Conservation (phyloP, 2,113 vertebrate genomes). For the Synchiropus splendidus region DNA sequence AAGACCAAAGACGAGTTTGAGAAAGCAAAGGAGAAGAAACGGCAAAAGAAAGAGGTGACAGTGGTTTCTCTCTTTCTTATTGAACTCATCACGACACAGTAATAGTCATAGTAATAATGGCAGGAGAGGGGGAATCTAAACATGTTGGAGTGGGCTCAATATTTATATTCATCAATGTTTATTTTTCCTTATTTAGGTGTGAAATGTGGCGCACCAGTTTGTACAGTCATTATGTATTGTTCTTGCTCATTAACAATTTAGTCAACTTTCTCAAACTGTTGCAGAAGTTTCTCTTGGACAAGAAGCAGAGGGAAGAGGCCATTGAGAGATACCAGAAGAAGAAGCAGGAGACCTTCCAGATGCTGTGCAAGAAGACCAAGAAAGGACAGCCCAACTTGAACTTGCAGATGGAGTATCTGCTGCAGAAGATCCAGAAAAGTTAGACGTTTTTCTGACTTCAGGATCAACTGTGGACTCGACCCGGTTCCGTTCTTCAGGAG, state of each 20-base stretch:
- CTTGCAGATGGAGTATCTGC: conserved; percentile 88
- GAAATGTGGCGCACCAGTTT: no score
- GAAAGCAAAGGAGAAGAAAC: conserved; percentile 63
- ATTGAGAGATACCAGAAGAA: conserved; percentile 79
- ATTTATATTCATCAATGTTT: no score
- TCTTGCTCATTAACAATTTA: no score
- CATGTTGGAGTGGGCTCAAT: no score
- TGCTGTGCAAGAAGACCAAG: conserved; percentile 86
- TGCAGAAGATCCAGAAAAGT: conserved; percentile 82
- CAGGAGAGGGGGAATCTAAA: no score
- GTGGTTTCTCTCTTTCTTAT: no score
- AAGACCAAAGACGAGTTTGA: conserved; percentile 87
- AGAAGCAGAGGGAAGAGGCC: conserved; percentile 77
- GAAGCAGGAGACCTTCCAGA: conserved; percentile 81
- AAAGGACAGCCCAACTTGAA: conserved; percentile 96
- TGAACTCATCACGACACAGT: no score
- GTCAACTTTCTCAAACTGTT: neutral
- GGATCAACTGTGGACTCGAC: conserved; percentile 15
- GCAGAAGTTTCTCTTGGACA: conserved; percentile 76
- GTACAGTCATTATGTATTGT: no score
- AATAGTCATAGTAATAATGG: no score
- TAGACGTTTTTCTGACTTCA: no score
- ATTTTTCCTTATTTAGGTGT: no score
- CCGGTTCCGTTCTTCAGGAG: no score
- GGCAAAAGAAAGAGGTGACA: conserved; percentile 78